Evolutionary conservation across 1,140 invertebrate species (phyloP).

Genomic region (Littorina saxatilis): DNA sequence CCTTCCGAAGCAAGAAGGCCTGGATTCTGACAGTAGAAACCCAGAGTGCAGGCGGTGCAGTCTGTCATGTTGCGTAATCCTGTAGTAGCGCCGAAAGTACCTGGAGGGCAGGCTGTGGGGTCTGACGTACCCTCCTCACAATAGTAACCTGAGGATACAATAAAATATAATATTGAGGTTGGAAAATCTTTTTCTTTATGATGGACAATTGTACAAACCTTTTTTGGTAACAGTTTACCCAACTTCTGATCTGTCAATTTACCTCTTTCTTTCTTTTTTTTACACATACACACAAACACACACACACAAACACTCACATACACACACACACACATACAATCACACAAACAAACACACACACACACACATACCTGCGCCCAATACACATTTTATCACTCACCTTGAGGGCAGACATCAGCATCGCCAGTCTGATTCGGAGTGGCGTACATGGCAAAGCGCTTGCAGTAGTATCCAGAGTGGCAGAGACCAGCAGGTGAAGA

Average conservation of each 20-base stretch:
- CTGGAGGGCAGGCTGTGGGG: slow-evolving; percentile 63
- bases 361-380: neutral
- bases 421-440: slow-evolving; percentile 65
- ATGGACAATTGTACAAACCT: too few relatives aligned
- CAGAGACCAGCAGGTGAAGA: slow-evolving; percentile 63
- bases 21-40: slow-evolving; percentile 64
- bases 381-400: slow-evolving; percentile 37
- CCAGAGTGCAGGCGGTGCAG: slow-evolving; percentile 65
- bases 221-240: too few relatives aligned
- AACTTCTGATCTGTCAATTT: too few relatives aligned
- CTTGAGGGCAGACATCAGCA: slow-evolving; percentile 70
- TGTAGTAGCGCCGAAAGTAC: slow-evolving; percentile 62
- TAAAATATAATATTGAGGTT: too few relatives aligned
- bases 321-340: too few relatives aligned
- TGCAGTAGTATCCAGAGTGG: slow-evolving; percentile 67
- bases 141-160: slow-evolving; percentile 59
- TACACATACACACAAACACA: neutral
- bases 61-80: slow-evolving; percentile 60
- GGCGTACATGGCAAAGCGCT: slow-evolving; percentile 55
- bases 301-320: neutral
- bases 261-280: neutral
- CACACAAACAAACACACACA: neutral
- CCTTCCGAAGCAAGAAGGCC: slow-evolving; percentile 61
- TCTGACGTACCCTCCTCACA: slow-evolving; percentile 66
- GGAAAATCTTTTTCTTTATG: too few relatives aligned